A percentile compares a stretch with the other conserved stretches of the same genome.
These are phyloP conservation scores for Timema podura DNA, from an alignment of 2,888 invertebrate genomes.

Conservation along the genomic window DNA sequence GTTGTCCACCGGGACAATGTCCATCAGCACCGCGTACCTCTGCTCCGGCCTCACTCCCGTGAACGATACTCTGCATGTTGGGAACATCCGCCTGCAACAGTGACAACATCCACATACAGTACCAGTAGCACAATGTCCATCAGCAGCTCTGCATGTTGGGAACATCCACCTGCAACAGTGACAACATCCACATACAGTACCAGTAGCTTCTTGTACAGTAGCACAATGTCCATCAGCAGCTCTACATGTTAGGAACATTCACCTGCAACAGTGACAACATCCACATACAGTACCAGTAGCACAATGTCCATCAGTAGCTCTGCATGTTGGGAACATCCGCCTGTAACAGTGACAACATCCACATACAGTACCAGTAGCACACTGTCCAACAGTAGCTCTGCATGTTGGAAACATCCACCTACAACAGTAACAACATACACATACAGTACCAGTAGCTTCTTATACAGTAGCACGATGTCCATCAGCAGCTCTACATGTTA, in stretches of 20 bases:
- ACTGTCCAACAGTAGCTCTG: too few relatives aligned
- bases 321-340: constrained; percentile 97
- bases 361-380: too few relatives aligned
- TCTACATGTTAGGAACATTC: too few relatives aligned
- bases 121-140: too few relatives aligned
- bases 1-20: constrained; percentile 95
- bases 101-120: constrained; percentile 15
- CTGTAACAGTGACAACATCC: constrained; percentile 58
- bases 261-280: too few relatives aligned
- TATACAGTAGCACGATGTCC: constrained; percentile 96
- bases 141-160: constrained; percentile 60
- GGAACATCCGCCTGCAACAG: constrained; percentile 90
- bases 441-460: too few relatives aligned
- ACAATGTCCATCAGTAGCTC: constrained; percentile 86
- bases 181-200: background rate
- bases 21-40: constrained; percentile 89
- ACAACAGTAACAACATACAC: too few relatives aligned
- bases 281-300: constrained; percentile 81
- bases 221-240: constrained; percentile 92
- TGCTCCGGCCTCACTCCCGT: constrained; percentile 76
- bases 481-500: too few relatives aligned
- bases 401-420: too few relatives aligned
- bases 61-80: constrained; percentile 92
- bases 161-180: constrained; percentile 85
- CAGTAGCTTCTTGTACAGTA: constrained; percentile 82